phyloP scores from a whole-genome alignment of 1,140 invertebrate genomes.

The Brachionus asplanchnoidis region DNA sequence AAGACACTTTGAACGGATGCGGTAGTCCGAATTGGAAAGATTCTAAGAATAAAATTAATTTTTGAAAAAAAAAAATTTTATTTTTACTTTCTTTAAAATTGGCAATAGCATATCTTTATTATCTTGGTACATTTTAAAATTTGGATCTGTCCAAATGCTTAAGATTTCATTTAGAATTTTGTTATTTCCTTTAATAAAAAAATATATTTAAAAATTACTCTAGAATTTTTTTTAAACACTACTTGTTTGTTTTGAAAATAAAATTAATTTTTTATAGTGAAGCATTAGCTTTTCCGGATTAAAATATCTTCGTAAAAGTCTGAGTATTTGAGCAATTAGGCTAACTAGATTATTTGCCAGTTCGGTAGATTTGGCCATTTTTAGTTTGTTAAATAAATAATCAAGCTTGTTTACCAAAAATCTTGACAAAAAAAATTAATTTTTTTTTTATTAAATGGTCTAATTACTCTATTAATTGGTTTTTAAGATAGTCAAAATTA shows the following conservation, averaged over 20 bases:
- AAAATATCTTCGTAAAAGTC: background rate
- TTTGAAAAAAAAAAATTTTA: background rate
- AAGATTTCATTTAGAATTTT: conserved; percentile 36
- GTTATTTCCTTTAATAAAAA: conserved; percentile 19
- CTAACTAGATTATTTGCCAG: background rate
- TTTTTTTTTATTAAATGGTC: background rate
- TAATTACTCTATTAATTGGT: conserved; percentile 5
- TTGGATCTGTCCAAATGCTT: conserved; percentile 12
- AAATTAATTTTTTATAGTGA: background rate
- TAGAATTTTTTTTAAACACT: background rate
- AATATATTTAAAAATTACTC: background rate
- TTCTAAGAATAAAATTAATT: conserved; percentile 56
- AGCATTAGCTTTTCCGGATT: background rate
- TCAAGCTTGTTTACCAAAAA: background rate
- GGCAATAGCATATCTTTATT: conserved; percentile 3
- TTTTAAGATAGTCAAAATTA: conserved; percentile 10
- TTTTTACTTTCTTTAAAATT: conserved; percentile 23
- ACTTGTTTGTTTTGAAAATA: conserved; percentile 13
- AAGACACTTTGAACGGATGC: conserved; percentile 72
- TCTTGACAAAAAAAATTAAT: background rate
- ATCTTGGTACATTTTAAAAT: background rate
- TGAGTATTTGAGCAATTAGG: background rate
- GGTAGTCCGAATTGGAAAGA: conserved; percentile 68
- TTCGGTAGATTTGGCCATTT: background rate
- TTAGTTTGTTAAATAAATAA: background rate